Conservation (phyloP, 2,888 invertebrate species). For the Reticulitermes lucifugus region DNA sequence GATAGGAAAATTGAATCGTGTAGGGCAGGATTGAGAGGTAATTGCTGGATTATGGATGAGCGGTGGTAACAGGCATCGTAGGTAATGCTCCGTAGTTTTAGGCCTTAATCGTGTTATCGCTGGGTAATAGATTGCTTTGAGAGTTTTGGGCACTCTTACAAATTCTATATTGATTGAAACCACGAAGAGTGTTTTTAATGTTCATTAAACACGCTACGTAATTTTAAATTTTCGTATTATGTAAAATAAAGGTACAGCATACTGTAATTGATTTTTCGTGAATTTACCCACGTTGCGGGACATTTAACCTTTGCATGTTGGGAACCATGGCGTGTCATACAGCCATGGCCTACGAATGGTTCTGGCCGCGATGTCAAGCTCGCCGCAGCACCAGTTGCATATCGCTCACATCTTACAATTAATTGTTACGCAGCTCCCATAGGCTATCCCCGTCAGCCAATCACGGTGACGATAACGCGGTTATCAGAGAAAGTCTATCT, state of each 20-base stretch:
- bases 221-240: neutral
- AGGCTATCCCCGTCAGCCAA: too few relatives aligned
- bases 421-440: neutral
- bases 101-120: too few relatives aligned
- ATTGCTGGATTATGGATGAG: too few relatives aligned
- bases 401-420: neutral
- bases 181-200: neutral
- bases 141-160: too few relatives aligned
- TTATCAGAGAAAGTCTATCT: neutral
- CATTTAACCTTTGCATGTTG: constrained; percentile 5
- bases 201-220: neutral
- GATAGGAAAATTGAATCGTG: too few relatives aligned
- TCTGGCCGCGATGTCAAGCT: neutral
- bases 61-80: too few relatives aligned
- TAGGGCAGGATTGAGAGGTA: too few relatives aligned
- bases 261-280: neutral
- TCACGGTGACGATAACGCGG: neutral
- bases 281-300: neutral
- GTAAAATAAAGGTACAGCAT: neutral
- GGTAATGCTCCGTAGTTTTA: too few relatives aligned
- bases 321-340: neutral
- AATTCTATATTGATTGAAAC: neutral
- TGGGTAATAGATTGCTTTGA: too few relatives aligned
- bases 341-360: neutral
- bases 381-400: neutral